Evolutionary conservation across 1,140 invertebrate species (phyloP), one percentile per base, ranked within the genome.

Genomic region (Trichogramma pretiosum): DNA sequence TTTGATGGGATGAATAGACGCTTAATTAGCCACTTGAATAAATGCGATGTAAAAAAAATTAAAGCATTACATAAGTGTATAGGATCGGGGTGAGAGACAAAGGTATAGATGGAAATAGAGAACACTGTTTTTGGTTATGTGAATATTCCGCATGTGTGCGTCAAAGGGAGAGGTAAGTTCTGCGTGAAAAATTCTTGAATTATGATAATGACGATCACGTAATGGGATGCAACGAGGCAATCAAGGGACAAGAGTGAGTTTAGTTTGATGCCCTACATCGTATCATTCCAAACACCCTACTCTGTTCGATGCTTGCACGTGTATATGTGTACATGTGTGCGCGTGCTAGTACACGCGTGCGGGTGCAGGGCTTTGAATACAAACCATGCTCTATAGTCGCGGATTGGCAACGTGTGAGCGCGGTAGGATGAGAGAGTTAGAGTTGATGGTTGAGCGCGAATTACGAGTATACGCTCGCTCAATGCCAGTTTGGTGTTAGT

Each of bases 201-300:
- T 70, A 72, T 72, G 68, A 72, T 70, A 72, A 70, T 68, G 64
- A 62, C 56, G 56, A 48, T 49, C 58, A 65, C 65, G 67, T 70
- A 70, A 72, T 72, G 65, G 66, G 63, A 70, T 70, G 64, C 63
- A 70, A 70, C 68, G 65, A 70, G 67, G 66, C 65, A 72, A 72
- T 69, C 67, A 69, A 68, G 64, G 63, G 64, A 57, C 52, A 60
- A 54, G 57, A 56, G 60, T 5, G 24, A n/a, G n/a, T n/a, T 11
- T 50, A 54, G 59, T 57, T 56, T 53, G 51, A 51, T 44, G 55
- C 52, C 56, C 55, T 56, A 54, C 46, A 11, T 21, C 46, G 50
- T 48, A n/a, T n/a, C n/a, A n/a, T n/a, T n/a, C n/a, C n/a, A n/a
- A n/a, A n/a, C n/a, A n/a, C 48, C 17, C 5, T 43, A 32, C 21